These are phyloP conservation scores for Tragelaphus imberbis DNA, from an alignment of 2,113 vertebrate genomes.

Conservation along the genomic window DNA sequence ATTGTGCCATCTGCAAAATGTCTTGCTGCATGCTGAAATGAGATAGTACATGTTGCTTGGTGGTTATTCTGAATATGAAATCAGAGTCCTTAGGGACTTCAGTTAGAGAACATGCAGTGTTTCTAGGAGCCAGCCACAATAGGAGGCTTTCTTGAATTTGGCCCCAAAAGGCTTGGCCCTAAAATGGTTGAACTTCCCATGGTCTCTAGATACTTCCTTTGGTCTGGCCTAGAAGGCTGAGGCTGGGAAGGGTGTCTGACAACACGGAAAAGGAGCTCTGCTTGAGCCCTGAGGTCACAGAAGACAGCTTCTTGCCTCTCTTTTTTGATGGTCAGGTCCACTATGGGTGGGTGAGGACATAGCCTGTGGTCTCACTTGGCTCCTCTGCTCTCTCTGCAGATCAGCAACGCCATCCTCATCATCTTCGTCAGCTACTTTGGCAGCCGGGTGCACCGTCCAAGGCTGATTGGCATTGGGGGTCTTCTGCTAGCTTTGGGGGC, in stretches of 20 bases:
- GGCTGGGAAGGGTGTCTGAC: background rate
- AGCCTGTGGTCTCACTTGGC: background rate
- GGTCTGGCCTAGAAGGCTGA: background rate
- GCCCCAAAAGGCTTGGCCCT: background rate
- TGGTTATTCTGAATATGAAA: background rate
- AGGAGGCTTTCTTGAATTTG: background rate
- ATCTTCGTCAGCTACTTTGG: slow-evolving; percentile 97
- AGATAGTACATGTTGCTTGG: background rate
- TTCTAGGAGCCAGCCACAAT: background rate
- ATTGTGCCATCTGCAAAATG: background rate
- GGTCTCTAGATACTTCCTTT: background rate
- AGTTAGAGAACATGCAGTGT: background rate
- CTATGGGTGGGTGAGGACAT: accelerated
- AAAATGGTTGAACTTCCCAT: background rate
- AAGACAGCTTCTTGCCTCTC: background rate
- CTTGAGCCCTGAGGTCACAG: background rate
- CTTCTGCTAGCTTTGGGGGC: slow-evolving; percentile 90
- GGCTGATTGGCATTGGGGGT: slow-evolving; percentile 88
- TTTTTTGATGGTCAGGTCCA: accelerated
- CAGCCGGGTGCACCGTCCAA: slow-evolving; percentile 90
- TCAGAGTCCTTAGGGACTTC: background rate
- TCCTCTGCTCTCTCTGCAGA: slow-evolving; percentile 75
- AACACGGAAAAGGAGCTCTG: background rate
- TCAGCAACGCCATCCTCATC: slow-evolving; percentile 93
- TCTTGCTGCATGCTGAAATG: background rate